Conservation (phyloP, 2,888 invertebrate species). For the Elaeidobius kamerunicus region DNA sequence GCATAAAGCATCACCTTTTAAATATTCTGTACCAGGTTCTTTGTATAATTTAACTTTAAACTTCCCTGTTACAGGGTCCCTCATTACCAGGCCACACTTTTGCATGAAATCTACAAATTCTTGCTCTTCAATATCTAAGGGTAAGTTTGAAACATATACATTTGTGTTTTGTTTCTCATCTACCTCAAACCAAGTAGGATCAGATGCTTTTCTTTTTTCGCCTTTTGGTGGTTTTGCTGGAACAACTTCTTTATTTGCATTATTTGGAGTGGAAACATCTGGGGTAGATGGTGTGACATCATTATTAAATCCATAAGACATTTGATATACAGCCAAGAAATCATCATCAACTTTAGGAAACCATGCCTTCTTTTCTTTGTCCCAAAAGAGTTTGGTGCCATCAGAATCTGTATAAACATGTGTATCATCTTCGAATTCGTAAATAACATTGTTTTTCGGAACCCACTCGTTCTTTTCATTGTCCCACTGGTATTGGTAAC, state of each 20-base stretch:
- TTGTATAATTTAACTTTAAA: slow-evolving; percentile 69
- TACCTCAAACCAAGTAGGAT: slow-evolving; percentile 83
- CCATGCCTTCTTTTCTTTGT: slow-evolving; percentile 88
- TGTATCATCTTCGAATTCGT: slow-evolving; percentile 73
- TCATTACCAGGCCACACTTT: slow-evolving; percentile 93
- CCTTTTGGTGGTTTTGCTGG: slow-evolving; percentile 41
- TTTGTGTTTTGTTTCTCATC: slow-evolving; percentile 87
- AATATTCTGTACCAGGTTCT: slow-evolving; percentile 70
- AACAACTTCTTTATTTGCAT: not conserved
- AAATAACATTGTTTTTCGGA: slow-evolving; percentile 46
- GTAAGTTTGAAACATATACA: slow-evolving; percentile 93
- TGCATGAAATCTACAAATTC: slow-evolving; percentile 84
- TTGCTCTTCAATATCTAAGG: slow-evolving; percentile 75
- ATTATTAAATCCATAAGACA: slow-evolving; percentile 86
- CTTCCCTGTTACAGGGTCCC: slow-evolving; percentile 45
- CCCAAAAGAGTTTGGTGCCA: slow-evolving; percentile 91
- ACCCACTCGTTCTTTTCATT: slow-evolving; percentile 61
- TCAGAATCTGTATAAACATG: slow-evolving; percentile 82
- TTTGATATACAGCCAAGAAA: slow-evolving; percentile 93
- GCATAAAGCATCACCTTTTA: slow-evolving; percentile 96
- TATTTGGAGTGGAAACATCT: not conserved
- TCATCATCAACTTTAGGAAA: slow-evolving; percentile 96
- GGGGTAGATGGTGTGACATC: slow-evolving; percentile 11
- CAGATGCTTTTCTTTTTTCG: slow-evolving; percentile 54
- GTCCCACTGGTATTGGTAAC: slow-evolving; percentile 65